Percentiles rank a stretch among this genome's conserved stretches.
These are phyloP conservation scores for Abramis brama DNA, from an alignment of 2,113 vertebrate genomes.

Conservation along the genomic window DNA sequence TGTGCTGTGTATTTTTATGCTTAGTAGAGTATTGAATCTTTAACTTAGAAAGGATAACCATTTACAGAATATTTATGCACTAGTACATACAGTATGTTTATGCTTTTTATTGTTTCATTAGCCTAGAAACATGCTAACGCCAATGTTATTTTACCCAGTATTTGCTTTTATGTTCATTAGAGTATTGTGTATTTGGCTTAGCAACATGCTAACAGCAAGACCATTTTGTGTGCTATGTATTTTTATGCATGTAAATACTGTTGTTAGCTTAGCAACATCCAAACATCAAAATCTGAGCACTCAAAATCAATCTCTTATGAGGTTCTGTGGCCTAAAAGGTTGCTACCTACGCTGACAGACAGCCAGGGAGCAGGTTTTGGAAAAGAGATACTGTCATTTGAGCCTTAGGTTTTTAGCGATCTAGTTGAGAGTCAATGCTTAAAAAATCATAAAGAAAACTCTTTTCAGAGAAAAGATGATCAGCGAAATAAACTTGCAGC, in stretches of 20 bases:
- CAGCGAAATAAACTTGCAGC: slow-evolving; percentile 17
- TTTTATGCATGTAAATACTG: background rate
- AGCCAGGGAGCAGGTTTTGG: no score
- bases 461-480: slow-evolving; percentile 3
- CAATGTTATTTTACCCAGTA: background rate
- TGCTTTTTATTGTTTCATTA: background rate
- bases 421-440: background rate
- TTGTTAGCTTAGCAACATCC: background rate
- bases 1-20: background rate
- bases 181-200: background rate
- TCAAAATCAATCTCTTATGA: background rate
- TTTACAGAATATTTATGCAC: background rate
- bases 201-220: background rate
- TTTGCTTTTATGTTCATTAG: background rate
- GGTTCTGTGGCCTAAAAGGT: no score
- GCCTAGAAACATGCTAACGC: background rate
- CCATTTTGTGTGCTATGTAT: background rate
- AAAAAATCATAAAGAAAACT: background rate
- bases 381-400: background rate
- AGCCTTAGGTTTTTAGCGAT: background rate
- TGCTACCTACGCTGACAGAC: no score
- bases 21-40: background rate
- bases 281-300: background rate
- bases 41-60: background rate
- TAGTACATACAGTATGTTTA: background rate